Evolutionary conservation across 2,888 invertebrate genomes (phyloP).

Genomic region (Conomelus anceps): DNA sequence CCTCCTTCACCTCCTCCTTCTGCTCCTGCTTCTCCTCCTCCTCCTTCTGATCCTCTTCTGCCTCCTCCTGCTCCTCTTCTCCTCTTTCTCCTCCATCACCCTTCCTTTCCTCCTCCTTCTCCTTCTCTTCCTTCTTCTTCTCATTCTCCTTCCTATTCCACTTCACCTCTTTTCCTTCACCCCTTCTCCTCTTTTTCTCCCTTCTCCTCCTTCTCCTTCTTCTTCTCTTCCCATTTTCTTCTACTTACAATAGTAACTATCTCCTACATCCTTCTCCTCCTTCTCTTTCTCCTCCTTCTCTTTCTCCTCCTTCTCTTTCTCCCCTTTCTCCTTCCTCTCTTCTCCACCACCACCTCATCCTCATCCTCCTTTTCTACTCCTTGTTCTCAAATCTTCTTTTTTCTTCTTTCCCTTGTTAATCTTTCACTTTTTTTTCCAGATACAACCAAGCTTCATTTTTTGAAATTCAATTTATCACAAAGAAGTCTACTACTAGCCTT

Average conservation of each 20-base stretch:
- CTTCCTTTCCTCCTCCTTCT: too few relatives aligned
- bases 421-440: too few relatives aligned
- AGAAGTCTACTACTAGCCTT: too few relatives aligned
- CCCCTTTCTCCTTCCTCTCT: not conserved
- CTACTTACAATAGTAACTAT: not conserved
- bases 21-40: not conserved
- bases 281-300: not conserved
- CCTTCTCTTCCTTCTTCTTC: too few relatives aligned
- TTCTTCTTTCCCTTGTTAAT: too few relatives aligned
- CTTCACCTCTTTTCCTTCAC: not conserved
- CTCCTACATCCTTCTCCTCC: not conserved
- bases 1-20: not conserved
- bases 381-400: too few relatives aligned
- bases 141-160: too few relatives aligned
- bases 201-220: not conserved
- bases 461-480: too few relatives aligned
- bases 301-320: not conserved
- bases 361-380: not conserved
- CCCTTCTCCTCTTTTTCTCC: not conserved
- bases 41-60: too few relatives aligned
- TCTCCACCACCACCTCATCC: not conserved
- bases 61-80: too few relatives aligned
- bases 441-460: too few relatives aligned
- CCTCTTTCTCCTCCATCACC: too few relatives aligned
- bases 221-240: not conserved